These are phyloP conservation scores for Chloropsis hardwickii DNA, from an alignment of 2,113 vertebrate species.

Conservation along the genomic window DNA sequence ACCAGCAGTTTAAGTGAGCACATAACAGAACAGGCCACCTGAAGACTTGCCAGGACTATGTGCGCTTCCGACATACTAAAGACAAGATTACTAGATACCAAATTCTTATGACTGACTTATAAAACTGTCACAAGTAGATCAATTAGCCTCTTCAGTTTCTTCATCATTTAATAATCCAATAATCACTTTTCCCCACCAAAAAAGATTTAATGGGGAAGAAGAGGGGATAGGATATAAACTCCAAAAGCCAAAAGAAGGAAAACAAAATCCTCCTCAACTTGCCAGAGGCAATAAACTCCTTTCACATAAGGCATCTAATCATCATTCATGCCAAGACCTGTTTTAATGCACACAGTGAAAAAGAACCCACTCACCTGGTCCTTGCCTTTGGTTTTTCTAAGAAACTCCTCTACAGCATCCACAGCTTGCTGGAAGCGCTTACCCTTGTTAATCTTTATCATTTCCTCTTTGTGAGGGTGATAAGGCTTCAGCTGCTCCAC, in stretches of 20 bases:
- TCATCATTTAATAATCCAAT: not conserved
- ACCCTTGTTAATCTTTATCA: constrained; percentile 99
- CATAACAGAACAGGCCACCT: not conserved
- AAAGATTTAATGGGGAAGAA: not conserved
- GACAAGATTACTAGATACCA: not conserved
- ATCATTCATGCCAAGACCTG: not conserved
- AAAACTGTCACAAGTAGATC: not conserved
- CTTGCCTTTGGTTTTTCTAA: constrained; percentile 93
- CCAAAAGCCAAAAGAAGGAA: not conserved
- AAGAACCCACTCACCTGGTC: constrained; percentile 82
- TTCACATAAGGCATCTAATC: not conserved
- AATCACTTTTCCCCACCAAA: not conserved
- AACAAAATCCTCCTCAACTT: not conserved
- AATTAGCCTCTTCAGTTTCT: not conserved
- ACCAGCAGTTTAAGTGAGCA: not conserved
- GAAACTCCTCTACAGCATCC: constrained; percentile 95
- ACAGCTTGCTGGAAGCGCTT: constrained; percentile 98
- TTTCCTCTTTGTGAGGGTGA: constrained; percentile 95
- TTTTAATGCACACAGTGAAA: not conserved
- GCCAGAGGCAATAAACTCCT: not conserved
- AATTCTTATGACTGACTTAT: not conserved
- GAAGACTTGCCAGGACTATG: not conserved
- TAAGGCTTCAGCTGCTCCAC: constrained; percentile 98
- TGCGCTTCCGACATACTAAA: not conserved
- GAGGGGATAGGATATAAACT: not conserved